phyloP scores from a whole-genome alignment of 2,888 invertebrate genomes.

The Nezara viridula region DNA sequence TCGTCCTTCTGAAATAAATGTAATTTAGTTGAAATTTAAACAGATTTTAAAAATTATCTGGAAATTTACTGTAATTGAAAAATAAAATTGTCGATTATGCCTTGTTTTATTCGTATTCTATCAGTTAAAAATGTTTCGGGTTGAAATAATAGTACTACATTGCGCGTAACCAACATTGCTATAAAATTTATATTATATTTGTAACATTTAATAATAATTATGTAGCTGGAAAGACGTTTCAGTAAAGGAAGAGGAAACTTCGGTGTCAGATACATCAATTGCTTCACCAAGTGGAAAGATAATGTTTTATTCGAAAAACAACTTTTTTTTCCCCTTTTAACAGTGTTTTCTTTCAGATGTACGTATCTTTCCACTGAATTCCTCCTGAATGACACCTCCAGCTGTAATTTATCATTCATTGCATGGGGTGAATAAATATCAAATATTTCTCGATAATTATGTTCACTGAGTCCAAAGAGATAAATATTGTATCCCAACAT shows the following conservation, averaged over 20 bases:
- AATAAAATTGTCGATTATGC: too few species aligned
- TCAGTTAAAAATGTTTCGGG: too few species aligned
- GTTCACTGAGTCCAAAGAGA: neutral
- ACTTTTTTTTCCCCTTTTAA: neutral
- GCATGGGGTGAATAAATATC: neutral
- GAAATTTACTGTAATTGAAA: too few species aligned
- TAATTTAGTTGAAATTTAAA: too few species aligned
- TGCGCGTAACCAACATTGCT: neutral
- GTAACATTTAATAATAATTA: neutral
- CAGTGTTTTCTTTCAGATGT: neutral
- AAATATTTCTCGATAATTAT: neutral
- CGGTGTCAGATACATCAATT: neutral
- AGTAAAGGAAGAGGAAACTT: neutral
- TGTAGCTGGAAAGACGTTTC: neutral
- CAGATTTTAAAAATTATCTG: too few species aligned
- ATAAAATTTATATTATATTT: neutral
- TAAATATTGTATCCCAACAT: neutral
- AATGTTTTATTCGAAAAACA: neutral
- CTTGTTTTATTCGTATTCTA: too few species aligned
- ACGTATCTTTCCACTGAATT: neutral
- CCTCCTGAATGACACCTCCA: neutral
- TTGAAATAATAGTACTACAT: too few species aligned
- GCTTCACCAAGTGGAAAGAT: neutral
- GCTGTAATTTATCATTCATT: neutral
- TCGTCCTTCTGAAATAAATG: too few species aligned